A percentile compares a stretch with the other conserved stretches of the same genome.
Conservation (phyloP, 1,140 invertebrate species). For the Brachionus asplanchnoidis region DNA sequence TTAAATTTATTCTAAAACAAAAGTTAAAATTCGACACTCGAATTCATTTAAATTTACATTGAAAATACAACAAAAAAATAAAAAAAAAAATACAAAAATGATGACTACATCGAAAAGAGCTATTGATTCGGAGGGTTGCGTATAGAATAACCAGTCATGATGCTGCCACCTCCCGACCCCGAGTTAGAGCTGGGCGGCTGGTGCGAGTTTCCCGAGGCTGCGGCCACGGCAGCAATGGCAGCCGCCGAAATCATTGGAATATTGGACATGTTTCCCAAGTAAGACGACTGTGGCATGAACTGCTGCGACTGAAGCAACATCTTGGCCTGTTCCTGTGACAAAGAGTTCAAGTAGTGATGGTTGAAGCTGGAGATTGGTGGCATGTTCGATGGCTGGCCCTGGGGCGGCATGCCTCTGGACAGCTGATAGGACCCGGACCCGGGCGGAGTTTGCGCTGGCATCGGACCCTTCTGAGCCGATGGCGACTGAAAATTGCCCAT, state of each 20-base stretch:
- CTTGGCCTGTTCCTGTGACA: slow-evolving; percentile 4
- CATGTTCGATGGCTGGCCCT: background rate
- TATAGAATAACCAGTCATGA: slow-evolving; percentile 10
- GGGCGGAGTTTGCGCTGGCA: background rate
- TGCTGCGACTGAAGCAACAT: slow-evolving; percentile 1
- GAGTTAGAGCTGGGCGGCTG: background rate
- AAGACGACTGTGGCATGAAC: background rate
- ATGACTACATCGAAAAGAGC: too few species aligned
- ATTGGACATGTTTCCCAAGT: background rate
- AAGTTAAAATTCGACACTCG: too few species aligned
- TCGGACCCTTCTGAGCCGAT: background rate
- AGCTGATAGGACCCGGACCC: background rate
- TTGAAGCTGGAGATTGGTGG: background rate
- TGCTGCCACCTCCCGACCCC: background rate
- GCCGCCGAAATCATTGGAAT: background rate
- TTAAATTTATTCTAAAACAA: too few species aligned
- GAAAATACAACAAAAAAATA: too few species aligned
- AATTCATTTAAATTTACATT: too few species aligned
- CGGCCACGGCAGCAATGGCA: background rate
- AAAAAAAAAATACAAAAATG: too few species aligned
- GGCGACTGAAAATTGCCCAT: background rate
- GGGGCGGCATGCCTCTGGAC: background rate
- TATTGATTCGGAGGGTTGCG: background rate
- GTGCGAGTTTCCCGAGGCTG: background rate
- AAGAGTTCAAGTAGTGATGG: background rate